Evolutionary conservation across 2,797 vertebrate species (phyloP).

Genomic region (Eleutherodactylus coqui): DNA sequence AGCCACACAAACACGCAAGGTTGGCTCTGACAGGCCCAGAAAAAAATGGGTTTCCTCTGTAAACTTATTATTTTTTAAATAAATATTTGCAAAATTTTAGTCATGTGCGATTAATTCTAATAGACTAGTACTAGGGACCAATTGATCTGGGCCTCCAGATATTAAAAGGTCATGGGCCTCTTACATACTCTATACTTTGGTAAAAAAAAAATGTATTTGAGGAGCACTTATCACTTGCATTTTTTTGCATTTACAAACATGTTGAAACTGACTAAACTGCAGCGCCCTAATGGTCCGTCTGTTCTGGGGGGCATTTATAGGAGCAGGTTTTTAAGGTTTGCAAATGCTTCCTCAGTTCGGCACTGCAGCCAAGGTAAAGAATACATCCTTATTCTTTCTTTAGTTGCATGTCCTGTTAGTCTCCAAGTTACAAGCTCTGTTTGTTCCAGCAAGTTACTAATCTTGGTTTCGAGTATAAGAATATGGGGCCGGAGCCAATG

Average conservation of each 20-base stretch:
- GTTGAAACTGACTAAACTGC: background rate
- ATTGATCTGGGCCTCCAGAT: background rate
- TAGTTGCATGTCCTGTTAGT: slow-evolving; percentile 23
- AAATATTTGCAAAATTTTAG: slow-evolving; percentile 33
- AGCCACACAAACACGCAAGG: background rate
- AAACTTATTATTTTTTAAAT: slow-evolving; percentile 39
- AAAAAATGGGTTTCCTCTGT: slow-evolving; percentile 8
- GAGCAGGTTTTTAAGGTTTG: background rate
- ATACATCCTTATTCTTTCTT: background rate
- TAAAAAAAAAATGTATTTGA: background rate
- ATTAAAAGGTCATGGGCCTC: background rate
- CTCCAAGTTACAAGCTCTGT: slow-evolving; percentile 18
- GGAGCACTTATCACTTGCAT: background rate
- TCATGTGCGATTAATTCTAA: background rate
- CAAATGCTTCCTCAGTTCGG: background rate
- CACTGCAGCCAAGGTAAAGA: background rate
- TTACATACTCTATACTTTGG: background rate
- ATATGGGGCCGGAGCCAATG: background rate
- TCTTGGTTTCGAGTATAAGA: background rate
- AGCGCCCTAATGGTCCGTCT: background rate
- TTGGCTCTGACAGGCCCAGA: background rate
- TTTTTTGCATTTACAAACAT: background rate
- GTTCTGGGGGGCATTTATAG: background rate
- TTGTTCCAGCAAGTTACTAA: slow-evolving; percentile 24
- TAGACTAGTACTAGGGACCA: background rate